Base-by-base conservation (phyloP, 2,113 vertebrate genomes). In the Melanostigma gelatinosum region DNA sequence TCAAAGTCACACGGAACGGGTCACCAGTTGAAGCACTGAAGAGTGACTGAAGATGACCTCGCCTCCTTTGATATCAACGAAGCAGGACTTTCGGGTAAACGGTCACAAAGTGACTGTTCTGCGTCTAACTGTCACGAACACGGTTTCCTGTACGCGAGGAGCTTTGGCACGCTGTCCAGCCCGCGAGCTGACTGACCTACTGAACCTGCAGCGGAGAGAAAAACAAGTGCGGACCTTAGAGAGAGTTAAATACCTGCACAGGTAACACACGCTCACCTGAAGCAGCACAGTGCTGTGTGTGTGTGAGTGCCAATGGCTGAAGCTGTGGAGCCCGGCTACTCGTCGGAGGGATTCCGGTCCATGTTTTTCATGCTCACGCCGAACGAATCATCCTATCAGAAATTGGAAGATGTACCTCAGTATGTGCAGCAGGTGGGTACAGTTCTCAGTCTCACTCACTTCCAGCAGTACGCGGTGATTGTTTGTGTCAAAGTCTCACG, bases 371-470 rank as follows among this genome's bases (percentile, higher is more conserved):
- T 86, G 67, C 86, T 98, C 85, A 92, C 93, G 1, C 96, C 97
- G 42, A 95, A 90, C 3, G 96, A 98, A 82, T 95, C 96, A 2
- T 93, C 94, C 6, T 99, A 97, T 86, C 69, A 92, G 80, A 90
- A 72, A 2, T 15, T 96, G 52, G 94, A 96, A 38, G 96, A 97
- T 38, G 97, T 98, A 13, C 97, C 97, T 4, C 88, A 90, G 72
- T 98, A 97, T 72, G 92, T 97, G 15, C 82, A 96, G n/a, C 93
- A 98, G 97, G 97, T 98, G 90, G 72, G 94, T 90, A 32, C 36
- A 38, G 9, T 8, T 27, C 63, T 55, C 34, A 1, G 1, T 10
- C 3, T 38, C 69, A 18, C 55, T 55, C 48, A 12, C n/a, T 22
- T 42, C 18, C 0, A 10, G 3, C 16, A 3, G 0, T 9, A 6